A percentile compares a stretch with the other conserved stretches of the same genome.
phyloP scores from a whole-genome alignment of 2,113 vertebrate species.

The Corvus hawaiiensis region DNA sequence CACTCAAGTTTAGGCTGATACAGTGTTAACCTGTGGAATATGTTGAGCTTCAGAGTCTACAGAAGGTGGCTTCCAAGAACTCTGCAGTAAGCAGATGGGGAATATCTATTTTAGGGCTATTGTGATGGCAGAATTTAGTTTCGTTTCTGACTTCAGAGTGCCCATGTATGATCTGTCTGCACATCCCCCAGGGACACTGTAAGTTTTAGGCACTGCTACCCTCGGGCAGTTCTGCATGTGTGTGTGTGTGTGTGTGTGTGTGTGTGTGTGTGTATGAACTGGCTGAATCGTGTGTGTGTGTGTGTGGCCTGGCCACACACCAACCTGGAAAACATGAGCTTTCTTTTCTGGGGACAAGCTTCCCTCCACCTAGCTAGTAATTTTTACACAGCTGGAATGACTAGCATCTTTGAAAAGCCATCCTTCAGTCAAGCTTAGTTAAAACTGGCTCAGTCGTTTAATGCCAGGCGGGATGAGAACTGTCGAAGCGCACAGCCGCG shows the following conservation, averaged over 20 bases:
- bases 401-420: not conserved
- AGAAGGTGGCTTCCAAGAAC: not conserved
- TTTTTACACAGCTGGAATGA: not conserved
- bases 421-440: not conserved
- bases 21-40: not conserved
- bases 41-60: not conserved
- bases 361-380: not conserved
- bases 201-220: not conserved
- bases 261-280: not conserved
- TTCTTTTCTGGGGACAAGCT: not conserved
- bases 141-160: not conserved
- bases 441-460: rapidly evolving
- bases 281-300: not conserved
- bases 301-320: not conserved
- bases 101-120: not conserved
- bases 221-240: rapidly evolving
- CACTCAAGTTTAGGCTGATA: not conserved
- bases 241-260: too few species aligned
- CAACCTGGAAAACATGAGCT: not conserved
- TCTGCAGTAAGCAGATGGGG: not conserved
- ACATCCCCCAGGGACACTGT: rapidly evolving
- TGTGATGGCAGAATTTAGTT: not conserved
- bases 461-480: not conserved
- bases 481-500: rapidly evolving
- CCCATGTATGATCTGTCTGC: not conserved